phyloP scores from a whole-genome alignment of 2,797 vertebrate genomes.

The Enteromius fasciolatus region DNA sequence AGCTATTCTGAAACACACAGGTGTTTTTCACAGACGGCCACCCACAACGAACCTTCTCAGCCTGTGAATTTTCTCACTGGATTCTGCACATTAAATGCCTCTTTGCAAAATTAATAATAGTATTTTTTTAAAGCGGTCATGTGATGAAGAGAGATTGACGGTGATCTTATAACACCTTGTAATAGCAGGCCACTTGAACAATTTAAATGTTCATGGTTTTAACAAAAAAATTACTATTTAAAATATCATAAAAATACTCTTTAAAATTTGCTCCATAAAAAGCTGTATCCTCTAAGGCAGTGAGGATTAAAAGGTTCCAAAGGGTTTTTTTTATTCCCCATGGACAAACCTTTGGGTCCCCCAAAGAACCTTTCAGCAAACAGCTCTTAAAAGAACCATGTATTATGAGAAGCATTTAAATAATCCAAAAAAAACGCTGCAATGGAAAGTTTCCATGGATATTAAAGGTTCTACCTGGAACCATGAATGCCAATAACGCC shows the following conservation, averaged over 20 bases:
- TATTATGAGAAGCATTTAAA: background rate
- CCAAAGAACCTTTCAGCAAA: background rate
- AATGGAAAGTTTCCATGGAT: background rate
- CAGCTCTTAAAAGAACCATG: background rate
- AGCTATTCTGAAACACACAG: constrained; percentile 8
- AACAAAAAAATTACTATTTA: background rate
- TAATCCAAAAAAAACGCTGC: background rate
- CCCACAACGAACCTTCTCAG: background rate
- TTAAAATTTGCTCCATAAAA: background rate
- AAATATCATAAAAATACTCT: background rate
- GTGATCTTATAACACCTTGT: constrained; percentile 8
- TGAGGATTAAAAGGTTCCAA: background rate
- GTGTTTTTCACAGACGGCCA: constrained; percentile 6
- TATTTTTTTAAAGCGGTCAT: background rate
- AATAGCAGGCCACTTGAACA: background rate
- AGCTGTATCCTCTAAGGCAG: background rate
- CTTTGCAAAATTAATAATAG: background rate
- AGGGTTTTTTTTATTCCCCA: background rate
- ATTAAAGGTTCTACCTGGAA: background rate
- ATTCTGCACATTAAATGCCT: background rate
- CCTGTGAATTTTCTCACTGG: background rate
- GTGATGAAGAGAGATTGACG: background rate
- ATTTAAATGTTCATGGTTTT: background rate
- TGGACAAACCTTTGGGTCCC: background rate
- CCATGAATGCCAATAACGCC: background rate